Conservation (phyloP, 2,888 invertebrate species). For the Teinopalpus imperialis region DNA sequence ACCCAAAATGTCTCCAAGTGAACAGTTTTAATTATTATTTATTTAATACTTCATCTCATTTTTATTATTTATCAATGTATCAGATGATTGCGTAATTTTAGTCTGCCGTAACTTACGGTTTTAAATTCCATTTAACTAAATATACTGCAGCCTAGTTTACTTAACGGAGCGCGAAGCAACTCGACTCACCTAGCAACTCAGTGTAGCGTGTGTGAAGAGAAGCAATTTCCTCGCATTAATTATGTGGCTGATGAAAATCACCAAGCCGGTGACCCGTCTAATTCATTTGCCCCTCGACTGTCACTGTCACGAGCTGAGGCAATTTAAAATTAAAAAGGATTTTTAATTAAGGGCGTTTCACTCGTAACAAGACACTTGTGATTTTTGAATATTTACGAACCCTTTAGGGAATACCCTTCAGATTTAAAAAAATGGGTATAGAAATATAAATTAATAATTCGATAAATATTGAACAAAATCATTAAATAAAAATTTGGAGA, state of each 20-base stretch:
- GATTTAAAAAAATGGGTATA: not conserved
- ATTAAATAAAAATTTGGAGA: too few species aligned
- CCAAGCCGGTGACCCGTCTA: constrained; percentile 50
- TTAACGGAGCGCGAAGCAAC: constrained; percentile 36
- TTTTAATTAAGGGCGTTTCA: constrained; percentile 24
- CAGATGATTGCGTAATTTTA: constrained; percentile 4
- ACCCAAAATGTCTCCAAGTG: too few species aligned
- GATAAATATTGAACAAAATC: too few species aligned
- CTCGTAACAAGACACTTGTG: constrained; percentile 12
- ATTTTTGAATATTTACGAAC: constrained; percentile 15
- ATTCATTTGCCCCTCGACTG: constrained; percentile 44
- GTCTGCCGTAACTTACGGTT: constrained; percentile 8
- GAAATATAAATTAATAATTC: constrained; percentile 1
- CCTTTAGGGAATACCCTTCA: not conserved
- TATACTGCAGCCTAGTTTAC: constrained; percentile 25
- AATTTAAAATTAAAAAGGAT: constrained; percentile 27
- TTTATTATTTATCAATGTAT: too few species aligned
- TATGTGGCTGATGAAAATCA: constrained; percentile 67
- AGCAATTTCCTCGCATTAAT: constrained; percentile 72
- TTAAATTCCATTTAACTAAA: constrained; percentile 20
- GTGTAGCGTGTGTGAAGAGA: constrained; percentile 40
- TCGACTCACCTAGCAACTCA: constrained; percentile 30
- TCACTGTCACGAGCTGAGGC: constrained; percentile 16
- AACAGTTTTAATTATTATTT: too few species aligned
- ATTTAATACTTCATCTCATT: too few species aligned